These are phyloP conservation scores for Pachypanchax playfairii DNA, from an alignment of 2,113 vertebrate species.

Conservation along the genomic window DNA sequence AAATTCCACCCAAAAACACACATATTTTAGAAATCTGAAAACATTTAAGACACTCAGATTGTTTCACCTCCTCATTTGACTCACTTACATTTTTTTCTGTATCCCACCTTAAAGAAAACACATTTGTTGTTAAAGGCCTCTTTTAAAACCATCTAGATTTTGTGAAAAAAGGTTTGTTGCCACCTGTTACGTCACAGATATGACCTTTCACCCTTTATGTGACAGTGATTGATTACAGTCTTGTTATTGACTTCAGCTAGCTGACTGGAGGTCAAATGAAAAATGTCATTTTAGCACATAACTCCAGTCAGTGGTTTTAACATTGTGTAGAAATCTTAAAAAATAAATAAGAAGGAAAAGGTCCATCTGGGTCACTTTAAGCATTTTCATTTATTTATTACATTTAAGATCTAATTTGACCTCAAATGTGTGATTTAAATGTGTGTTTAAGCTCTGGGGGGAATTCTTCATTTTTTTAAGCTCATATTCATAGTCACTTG, in stretches of 20 bases:
- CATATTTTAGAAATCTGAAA: conserved; percentile 76
- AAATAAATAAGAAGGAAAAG: conserved; percentile 2
- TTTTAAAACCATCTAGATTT: no score
- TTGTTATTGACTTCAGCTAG: conserved; percentile 49
- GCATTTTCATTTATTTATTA: no score
- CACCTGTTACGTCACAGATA: conserved; percentile 12
- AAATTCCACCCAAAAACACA: conserved; percentile 75
- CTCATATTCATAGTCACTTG: no score
- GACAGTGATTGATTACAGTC: conserved; percentile 63
- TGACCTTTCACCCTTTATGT: conserved; percentile 41
- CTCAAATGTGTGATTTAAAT: no score
- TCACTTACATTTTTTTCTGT: no score
- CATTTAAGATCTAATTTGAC: no score
- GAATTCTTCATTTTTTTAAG: no score
- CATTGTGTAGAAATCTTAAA: conserved; percentile 24
- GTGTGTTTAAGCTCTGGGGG: no score
- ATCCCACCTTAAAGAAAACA: conserved; percentile 38
- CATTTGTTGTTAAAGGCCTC: not conserved
- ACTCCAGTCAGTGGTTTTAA: conserved; percentile 50
- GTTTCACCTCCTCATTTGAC: conserved; percentile 34
- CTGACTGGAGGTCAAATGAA: conserved; percentile 46
- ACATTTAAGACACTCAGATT: conserved; percentile 64
- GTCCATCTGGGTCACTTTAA: not conserved
- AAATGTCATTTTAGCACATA: conserved; percentile 49
- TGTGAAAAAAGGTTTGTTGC: no score